Evolutionary conservation across 2,113 vertebrate species (phyloP).

Genomic region (Cyrtonyx montezumae): DNA sequence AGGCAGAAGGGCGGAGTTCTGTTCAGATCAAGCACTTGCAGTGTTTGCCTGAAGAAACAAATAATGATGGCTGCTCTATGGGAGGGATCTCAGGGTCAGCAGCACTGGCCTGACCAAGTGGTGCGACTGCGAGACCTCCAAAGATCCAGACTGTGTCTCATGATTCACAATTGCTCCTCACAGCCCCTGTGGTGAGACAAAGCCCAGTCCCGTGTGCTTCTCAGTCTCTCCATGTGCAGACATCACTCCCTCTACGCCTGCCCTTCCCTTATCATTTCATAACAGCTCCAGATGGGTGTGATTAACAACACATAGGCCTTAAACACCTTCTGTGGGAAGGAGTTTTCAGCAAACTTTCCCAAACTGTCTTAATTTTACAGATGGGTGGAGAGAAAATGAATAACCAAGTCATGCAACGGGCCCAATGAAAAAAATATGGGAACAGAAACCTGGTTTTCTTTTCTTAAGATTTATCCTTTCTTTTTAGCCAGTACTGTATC

Average conservation of each 20-base stretch:
- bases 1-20: not conserved
- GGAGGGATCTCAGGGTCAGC: not conserved
- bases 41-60: fast-evolving
- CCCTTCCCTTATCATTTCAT: not conserved
- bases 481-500: not conserved
- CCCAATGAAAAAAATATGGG: not conserved
- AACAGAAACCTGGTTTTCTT: not conserved
- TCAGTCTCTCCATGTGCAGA: not conserved
- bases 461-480: not conserved
- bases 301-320: not conserved
- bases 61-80: fast-evolving
- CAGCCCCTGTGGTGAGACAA: not conserved
- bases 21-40: not conserved
- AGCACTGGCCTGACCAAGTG: not conserved
- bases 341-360: not conserved
- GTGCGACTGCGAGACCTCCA: not conserved
- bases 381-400: conserved; percentile 9
- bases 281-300: conserved; percentile 16
- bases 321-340: conserved; percentile 26
- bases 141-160: not conserved
- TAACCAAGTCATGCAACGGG: not conserved
- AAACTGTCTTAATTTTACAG: conserved; percentile 33
- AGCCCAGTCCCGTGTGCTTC: not conserved
- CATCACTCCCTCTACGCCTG: fast-evolving
- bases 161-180: not conserved